Evolutionary conservation across 2,113 vertebrate species (phyloP).

Genomic region (Prochilodus magdalenae): DNA sequence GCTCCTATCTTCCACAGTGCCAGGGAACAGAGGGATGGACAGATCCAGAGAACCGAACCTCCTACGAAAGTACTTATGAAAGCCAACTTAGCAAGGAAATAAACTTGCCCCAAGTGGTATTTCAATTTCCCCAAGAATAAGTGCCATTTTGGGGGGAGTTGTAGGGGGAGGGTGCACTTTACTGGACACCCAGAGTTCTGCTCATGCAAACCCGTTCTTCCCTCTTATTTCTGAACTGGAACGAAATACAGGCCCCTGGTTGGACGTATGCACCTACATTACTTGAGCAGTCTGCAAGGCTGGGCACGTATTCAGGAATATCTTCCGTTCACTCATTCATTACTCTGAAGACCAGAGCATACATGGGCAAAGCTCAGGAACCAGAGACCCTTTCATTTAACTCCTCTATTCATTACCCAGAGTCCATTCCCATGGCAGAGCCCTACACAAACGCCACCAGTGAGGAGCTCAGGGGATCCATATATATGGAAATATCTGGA

Average conservation of each 20-base stretch:
- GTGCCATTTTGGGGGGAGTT: not conserved
- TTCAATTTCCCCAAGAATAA: not conserved
- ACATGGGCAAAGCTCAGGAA: not conserved
- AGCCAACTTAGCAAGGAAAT: not conserved
- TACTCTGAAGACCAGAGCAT: not conserved
- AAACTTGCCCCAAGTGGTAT: too few species aligned
- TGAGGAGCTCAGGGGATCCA: not conserved
- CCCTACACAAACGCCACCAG: conserved; percentile 4
- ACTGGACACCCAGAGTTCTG: not conserved
- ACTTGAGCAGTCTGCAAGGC: not conserved
- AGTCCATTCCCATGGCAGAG: conserved; percentile 18
- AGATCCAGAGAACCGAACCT: too few species aligned
- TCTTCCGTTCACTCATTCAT: not conserved
- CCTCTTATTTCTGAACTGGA: not conserved
- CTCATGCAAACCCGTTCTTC: not conserved
- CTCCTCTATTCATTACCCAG: conserved; percentile 23
- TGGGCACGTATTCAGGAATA: not conserved
- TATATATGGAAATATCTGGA: conserved; percentile 34
- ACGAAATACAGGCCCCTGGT: not conserved
- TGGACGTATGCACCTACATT: not conserved
- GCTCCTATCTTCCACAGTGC: conserved; percentile 5
- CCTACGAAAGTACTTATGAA: too few species aligned
- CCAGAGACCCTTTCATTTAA: not conserved
- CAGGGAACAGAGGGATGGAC: too few species aligned
- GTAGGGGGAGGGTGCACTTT: too few species aligned